Base-by-base conservation (phyloP, 2,888 invertebrate genomes). In the Idaea biselata region DNA sequence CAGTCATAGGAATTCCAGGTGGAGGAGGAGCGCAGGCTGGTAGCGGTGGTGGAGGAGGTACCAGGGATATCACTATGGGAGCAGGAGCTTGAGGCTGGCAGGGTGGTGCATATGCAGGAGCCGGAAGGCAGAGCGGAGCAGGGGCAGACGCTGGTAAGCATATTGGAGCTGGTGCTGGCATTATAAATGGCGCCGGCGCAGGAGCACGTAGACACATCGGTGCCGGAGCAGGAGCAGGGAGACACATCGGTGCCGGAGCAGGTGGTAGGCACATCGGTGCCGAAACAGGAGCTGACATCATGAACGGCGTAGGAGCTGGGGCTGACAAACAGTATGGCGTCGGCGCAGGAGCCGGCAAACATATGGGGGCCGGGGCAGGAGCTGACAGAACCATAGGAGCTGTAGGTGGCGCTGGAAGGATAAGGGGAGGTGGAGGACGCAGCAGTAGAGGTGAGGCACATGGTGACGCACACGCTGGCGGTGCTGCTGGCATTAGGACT, bases 1-100 rank as follows among this genome's bases (percentile, higher is more conserved):
- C 89, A 25, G 81, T 86, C 89, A 91, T 89, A 0, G 91, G 87
- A 1, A 87, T 68, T 0, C 87, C 83, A 2, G 76, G 74, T 0
- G 80, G 81, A 0, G 83, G 81, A 18, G 56, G 18, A 14, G 18
- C 18, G 18, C 56, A 56, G 18, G 14, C 18, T 0, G 81, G 75
- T 1, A 80, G 56, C 0, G 82, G 77, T 0, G 86, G 80, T 0
- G 81, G 67, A 0, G 83, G 82, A 0, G 87, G 86, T 0, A 83
- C 82, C 6, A 83, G 70, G 1, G 84, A 84, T 65, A 86, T 81
- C 0, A 87, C 62, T n/a, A 86, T 65, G 6, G 86, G 86, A 5
- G 76, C 76, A 2, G 79, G 77, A 0, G 77, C 69, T 44, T 69
- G 2, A 71, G 68, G 0, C 65, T 64, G 4, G 76, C 69, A 0